Evolutionary conservation across 2,113 vertebrate genomes (phyloP).

Genomic region (Sorex fumeus): DNA sequence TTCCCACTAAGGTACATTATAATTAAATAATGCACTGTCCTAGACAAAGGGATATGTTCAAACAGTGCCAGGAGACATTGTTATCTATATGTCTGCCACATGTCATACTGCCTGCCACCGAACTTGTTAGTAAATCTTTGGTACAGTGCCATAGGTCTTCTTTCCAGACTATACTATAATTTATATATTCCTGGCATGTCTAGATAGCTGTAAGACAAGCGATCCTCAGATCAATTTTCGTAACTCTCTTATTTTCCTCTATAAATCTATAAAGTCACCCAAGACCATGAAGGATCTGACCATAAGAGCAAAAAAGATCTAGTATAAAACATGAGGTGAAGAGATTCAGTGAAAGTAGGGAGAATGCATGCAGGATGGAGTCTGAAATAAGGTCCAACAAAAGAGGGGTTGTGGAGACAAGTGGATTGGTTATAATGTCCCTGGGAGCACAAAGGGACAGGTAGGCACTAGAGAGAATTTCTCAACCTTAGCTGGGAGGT

Average conservation of each 20-base stretch:
- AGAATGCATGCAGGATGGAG: neutral
- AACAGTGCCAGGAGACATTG: neutral
- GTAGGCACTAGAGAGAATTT: neutral
- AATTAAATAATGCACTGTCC: neutral
- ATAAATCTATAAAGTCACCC: neutral
- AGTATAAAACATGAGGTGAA: neutral
- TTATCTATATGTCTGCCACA: neutral
- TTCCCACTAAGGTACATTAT: conserved; percentile 12
- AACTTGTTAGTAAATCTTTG: conserved; percentile 60
- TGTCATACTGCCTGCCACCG: neutral
- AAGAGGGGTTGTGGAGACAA: neutral
- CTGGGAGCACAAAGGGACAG: neutral
- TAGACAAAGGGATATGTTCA: neutral
- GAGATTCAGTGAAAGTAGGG: neutral
- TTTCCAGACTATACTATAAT: conserved; percentile 28
- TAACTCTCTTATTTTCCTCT: neutral
- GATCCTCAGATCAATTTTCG: conserved; percentile 11
- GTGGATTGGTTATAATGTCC: neutral
- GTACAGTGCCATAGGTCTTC: neutral
- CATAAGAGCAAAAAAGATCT: neutral
- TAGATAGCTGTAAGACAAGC: neutral
- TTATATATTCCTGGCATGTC: neutral
- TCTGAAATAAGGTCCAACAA: neutral
- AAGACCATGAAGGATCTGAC: neutral
- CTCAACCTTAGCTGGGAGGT: neutral